Evolutionary conservation across 2,888 invertebrate species (phyloP).

Genomic region (Rotaria macrura): DNA sequence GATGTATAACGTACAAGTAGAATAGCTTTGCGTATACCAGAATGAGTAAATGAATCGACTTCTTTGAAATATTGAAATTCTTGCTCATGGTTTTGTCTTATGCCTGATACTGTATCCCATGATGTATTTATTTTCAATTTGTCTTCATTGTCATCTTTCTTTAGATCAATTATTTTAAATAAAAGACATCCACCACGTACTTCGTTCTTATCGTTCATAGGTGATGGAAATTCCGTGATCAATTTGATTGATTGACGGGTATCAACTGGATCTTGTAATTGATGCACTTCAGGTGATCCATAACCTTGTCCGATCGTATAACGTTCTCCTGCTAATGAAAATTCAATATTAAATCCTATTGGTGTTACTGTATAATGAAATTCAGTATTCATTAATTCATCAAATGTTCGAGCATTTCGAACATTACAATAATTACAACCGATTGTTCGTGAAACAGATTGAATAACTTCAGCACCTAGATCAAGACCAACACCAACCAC

Average conservation of each 20-base stretch:
- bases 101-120: background rate
- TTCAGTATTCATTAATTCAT: conserved; percentile 21
- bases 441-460: background rate
- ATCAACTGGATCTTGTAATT: background rate
- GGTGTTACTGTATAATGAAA: conserved; percentile 19
- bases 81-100: background rate
- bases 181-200: background rate
- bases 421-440: conserved; percentile 23
- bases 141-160: background rate
- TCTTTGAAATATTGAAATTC: background rate
- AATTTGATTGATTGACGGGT: background rate
- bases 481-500: conserved; percentile 18
- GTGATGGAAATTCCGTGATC: conserved; percentile 1
- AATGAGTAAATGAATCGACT: background rate
- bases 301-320: background rate
- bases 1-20: background rate
- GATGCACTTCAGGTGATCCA: conserved; percentile 8
- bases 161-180: background rate
- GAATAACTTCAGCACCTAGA: conserved; percentile 6
- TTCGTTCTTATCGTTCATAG: background rate
- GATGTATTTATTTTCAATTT: background rate
- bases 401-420: background rate
- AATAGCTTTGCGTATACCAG: background rate
- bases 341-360: background rate
- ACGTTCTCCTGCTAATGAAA: background rate